Base-by-base conservation (phyloP, 2,888 invertebrate genomes). In the Lapara coniferarum region DNA sequence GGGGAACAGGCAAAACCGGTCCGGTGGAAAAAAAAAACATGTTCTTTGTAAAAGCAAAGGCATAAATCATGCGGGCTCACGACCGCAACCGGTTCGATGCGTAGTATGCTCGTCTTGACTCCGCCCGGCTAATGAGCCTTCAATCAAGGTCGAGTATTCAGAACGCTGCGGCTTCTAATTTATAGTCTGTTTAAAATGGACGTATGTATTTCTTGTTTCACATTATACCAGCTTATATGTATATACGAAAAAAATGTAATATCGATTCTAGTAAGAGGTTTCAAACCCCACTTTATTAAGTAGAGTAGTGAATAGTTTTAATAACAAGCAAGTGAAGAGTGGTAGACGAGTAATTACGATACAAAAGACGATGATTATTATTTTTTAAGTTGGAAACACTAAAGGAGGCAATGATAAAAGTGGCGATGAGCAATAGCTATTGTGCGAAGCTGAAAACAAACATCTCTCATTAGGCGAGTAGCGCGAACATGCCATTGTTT, bases 1-100 rank as follows among this genome's bases (percentile, higher is more conserved):
- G 83, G 80, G 85, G 84, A 84, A 80, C 82, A 85, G 86, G 84
- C 69, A 81, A 83, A 92, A 91, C 92, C 89, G 89, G 92, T 91
- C 83, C 78, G 70, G 78, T 74, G 75, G 77, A 63, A 56, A 56
- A 56, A 85, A 86, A 87, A 91, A 88, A 86, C 82, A 82, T 73
- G 73, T 78, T 81, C 85, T 89, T 88, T 89, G 84, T 89, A 84
- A 86, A 88, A 83, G 85, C 85, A 81, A 85, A 87, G 81, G 86
- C 89, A 92, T 93, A 92, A 92, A 92, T 93, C 92, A 92, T 91
- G 89, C 87, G 83, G 89, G 86, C 87, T 89, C 91, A 89, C 88
- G 89, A 89, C 84, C 80, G 81, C 80, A 85, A 88, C 89, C 89
- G 89, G 89, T 89, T 87, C 80, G 79, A 78, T 81, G 83, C 80